Conservation (phyloP, 1,140 invertebrate species). For the Homalodisca vitripennis region DNA sequence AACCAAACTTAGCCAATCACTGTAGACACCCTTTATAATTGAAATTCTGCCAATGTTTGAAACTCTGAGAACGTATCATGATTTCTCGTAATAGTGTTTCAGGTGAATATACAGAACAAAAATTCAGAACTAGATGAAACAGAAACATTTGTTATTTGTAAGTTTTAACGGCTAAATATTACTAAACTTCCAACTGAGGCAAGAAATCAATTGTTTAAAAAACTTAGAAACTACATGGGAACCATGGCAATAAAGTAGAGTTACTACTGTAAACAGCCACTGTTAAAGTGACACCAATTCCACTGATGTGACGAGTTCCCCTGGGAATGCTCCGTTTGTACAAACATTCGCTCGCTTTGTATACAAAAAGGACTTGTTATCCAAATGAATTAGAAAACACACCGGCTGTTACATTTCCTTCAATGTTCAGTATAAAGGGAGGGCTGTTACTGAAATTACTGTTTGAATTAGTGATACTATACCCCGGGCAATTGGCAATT, state of each 20-base stretch:
- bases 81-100: neutral
- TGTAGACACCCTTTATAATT: no score
- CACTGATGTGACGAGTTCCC: slow-evolving; percentile 4
- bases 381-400: slow-evolving; percentile 17
- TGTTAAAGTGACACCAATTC: slow-evolving; percentile 13
- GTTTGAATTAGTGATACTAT: neutral
- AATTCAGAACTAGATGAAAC: neutral
- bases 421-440: neutral
- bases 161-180: neutral
- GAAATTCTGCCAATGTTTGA: no score
- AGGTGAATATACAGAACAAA: no score
- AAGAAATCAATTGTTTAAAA: neutral
- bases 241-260: neutral
- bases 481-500: neutral
- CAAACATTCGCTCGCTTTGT: slow-evolving; percentile 10
- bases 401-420: slow-evolving; percentile 14
- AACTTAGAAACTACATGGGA: neutral
- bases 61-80: no score
- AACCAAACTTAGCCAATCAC: no score
- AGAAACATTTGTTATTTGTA: neutral
- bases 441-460: neutral
- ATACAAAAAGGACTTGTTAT: neutral
- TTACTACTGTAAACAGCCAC: neutral
- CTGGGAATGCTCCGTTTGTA: neutral
- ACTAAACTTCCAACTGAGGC: neutral